A percentile compares a stretch with the other conserved stretches of the same genome.
Evolutionary conservation across 1,140 invertebrate species (phyloP).

Genomic region (Reticulitermes speratus): DNA sequence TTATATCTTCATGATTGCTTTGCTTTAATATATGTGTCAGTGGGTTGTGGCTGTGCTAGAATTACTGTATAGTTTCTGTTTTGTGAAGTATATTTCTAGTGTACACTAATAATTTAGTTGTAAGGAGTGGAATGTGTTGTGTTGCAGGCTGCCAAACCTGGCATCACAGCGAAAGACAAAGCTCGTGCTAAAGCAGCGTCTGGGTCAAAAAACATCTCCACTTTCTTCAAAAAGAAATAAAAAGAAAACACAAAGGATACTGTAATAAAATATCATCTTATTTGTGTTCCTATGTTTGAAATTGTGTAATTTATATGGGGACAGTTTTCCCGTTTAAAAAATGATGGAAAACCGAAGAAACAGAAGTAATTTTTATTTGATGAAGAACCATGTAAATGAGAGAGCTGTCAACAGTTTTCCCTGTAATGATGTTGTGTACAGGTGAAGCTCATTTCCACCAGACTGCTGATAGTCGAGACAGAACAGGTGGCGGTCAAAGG

Average conservation of each 20-base stretch:
- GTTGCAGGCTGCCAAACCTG: conserved; percentile 46
- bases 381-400: background rate
- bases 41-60: too few relatives aligned
- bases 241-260: conserved; percentile 8
- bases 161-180: conserved; percentile 64
- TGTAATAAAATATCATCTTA: conserved; percentile 18
- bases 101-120: too few relatives aligned
- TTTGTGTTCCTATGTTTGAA: conserved; percentile 32
- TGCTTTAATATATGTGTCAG: too few relatives aligned
- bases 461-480: background rate
- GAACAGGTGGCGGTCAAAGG: background rate
- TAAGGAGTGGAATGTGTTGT: background rate
- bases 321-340: background rate
- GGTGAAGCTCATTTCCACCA: background rate
- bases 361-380: background rate
- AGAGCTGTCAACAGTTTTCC: background rate
- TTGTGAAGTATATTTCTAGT: background rate
- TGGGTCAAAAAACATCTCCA: conserved; percentile 40
- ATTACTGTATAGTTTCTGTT: background rate
- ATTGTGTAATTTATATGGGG: conserved; percentile 27
- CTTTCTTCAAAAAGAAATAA: conserved; percentile 41
- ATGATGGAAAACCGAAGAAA: background rate
- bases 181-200: conserved; percentile 67
- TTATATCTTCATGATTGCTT: too few relatives aligned
- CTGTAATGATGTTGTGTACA: background rate